These are phyloP conservation scores for Erannis defoliaria DNA, from an alignment of 2,888 invertebrate species.

Conservation along the genomic window DNA sequence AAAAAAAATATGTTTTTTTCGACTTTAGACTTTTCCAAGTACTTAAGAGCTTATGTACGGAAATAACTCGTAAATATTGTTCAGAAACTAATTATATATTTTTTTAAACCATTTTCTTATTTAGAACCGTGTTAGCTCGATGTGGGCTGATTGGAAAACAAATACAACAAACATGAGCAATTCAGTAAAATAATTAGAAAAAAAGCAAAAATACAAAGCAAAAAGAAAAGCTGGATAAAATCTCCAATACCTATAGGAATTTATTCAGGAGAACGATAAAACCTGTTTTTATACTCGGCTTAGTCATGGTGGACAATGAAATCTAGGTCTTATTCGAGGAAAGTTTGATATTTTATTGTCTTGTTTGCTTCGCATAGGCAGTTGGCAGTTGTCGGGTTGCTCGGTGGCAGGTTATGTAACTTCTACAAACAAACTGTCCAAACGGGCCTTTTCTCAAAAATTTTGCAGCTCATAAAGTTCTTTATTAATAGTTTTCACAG, in stretches of 20 bases:
- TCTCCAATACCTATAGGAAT: background rate
- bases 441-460: background rate
- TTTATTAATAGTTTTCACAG: background rate
- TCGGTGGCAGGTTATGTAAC: constrained; percentile 16
- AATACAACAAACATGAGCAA: too few species aligned
- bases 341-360: constrained; percentile 29
- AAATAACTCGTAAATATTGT: too few species aligned
- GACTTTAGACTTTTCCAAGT: too few species aligned
- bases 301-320: constrained; percentile 1
- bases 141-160: too few species aligned
- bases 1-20: too few species aligned
- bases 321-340: background rate
- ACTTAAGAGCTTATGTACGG: too few species aligned
- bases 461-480: background rate
- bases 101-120: too few species aligned
- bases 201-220: too few species aligned
- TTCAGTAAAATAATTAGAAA: too few species aligned
- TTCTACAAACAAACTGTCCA: constrained; percentile 18
- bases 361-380: constrained; percentile 28
- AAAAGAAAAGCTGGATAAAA: too few species aligned
- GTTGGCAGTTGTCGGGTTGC: constrained; percentile 1
- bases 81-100: too few species aligned
- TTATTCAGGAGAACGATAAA: background rate
- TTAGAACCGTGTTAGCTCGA: too few species aligned
- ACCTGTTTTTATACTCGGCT: background rate